Percentiles rank a stretch among this genome's conserved stretches.
These are phyloP conservation scores for Harpalus rubripes DNA, from an alignment of 2,888 invertebrate genomes.

Conservation along the genomic window DNA sequence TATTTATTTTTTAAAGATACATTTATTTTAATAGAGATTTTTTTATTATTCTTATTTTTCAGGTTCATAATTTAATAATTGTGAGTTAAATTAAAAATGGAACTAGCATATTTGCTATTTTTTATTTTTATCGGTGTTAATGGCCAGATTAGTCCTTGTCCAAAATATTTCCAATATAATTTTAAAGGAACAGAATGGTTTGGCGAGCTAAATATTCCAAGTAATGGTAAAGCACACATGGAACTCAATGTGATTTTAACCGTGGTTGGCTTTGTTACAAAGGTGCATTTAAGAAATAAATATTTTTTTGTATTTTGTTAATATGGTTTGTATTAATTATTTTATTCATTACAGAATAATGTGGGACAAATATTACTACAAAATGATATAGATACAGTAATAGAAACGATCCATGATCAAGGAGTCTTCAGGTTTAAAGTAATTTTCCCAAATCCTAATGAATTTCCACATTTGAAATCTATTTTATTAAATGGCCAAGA, in stretches of 20 bases:
- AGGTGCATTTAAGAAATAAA: not conserved
- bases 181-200: not conserved
- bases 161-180: not conserved
- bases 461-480: not conserved
- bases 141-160: constrained; percentile 23
- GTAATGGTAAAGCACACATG: not conserved
- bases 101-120: constrained; percentile 1
- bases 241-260: not conserved
- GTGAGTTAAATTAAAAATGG: not conserved
- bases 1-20: too few relatives aligned
- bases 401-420: not conserved
- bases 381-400: not conserved
- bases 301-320: not conserved
- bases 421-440: not conserved
- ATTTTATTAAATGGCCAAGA: not conserved
- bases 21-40: too few relatives aligned
- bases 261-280: not conserved
- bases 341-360: not conserved
- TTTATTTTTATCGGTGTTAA: constrained; percentile 2
- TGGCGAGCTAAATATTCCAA: not conserved
- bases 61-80: too few relatives aligned
- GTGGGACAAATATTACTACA: not conserved
- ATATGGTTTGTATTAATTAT: too few relatives aligned
- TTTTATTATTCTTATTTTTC: too few relatives aligned
- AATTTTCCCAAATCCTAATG: not conserved